Conservation (phyloP, 2,113 vertebrate species). For the Propithecus coquereli region DNA sequence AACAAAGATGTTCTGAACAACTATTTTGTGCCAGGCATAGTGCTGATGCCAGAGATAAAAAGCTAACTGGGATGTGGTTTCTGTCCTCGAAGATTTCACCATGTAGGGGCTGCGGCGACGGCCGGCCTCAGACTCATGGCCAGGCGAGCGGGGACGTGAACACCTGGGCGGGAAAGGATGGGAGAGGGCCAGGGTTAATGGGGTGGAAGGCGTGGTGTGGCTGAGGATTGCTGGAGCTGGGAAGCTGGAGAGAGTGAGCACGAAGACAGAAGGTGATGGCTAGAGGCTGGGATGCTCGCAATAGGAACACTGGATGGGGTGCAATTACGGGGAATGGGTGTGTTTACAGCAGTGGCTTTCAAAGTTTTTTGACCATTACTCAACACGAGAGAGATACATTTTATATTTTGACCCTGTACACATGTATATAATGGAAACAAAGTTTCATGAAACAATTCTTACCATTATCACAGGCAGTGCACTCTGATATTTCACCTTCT, state of each 20-base stretch:
- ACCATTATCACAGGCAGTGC: rapidly evolving
- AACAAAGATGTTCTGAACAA: not conserved
- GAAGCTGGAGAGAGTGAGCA: not conserved
- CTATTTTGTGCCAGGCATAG: not conserved
- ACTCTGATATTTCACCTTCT: not conserved
- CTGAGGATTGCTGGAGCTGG: not conserved
- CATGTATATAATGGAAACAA: not conserved
- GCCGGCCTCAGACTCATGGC: rapidly evolving
- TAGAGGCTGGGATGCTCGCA: not conserved
- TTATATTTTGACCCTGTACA: not conserved
- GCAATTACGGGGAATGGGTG: not conserved
- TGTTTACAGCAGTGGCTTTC: not conserved
- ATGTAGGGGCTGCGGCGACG: not conserved
- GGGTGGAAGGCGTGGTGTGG: rapidly evolving
- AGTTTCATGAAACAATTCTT: not conserved
- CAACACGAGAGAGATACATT: not conserved
- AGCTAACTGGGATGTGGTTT: not conserved
- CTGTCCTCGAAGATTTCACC: not conserved
- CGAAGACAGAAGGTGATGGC: not conserved
- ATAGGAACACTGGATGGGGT: not conserved
- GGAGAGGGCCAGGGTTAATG: not conserved
- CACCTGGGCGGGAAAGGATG: rapidly evolving
- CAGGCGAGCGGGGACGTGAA: no score
- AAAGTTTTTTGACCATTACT: not conserved
- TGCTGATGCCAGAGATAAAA: not conserved